Conservation (phyloP, 1,140 invertebrate species). For the Panonychus citri region DNA sequence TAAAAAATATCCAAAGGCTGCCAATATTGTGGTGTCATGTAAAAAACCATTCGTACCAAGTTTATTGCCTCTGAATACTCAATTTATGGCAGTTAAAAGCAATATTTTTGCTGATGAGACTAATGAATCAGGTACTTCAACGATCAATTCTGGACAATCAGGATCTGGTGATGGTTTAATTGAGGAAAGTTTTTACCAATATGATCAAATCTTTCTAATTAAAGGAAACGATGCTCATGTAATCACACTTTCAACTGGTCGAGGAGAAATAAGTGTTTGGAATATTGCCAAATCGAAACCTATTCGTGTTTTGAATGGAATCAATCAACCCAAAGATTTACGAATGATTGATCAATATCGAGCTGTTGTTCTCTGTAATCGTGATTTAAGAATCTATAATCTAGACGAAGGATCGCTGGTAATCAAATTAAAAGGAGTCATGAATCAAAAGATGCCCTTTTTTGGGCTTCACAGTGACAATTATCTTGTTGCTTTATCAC, state of each 20-base stretch:
- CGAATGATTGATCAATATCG: constrained; percentile 33
- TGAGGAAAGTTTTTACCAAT: background rate
- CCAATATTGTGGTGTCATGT: background rate
- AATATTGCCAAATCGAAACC: constrained; percentile 25
- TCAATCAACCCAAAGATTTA: constrained; percentile 23
- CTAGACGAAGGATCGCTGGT: constrained; percentile 43
- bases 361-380: constrained; percentile 49
- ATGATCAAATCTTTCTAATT: constrained; percentile 10
- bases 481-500: constrained; percentile 51
- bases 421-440: constrained; percentile 52
- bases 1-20: background rate
- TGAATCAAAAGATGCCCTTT: constrained; percentile 78
- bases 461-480: constrained; percentile 52
- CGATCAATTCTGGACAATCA: no score
- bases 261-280: constrained; percentile 55
- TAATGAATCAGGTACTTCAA: background rate
- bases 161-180: no score
- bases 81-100: background rate
- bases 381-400: constrained; percentile 54
- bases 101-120: background rate
- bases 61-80: background rate
- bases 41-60: background rate
- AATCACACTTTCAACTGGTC: constrained; percentile 41
- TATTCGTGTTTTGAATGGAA: constrained; percentile 35
- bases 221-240: constrained; percentile 34